Percentiles rank a stretch among this genome's conserved stretches.
These are phyloP conservation scores for Karalla daura DNA, from an alignment of 2,797 vertebrate species.

Conservation along the genomic window DNA sequence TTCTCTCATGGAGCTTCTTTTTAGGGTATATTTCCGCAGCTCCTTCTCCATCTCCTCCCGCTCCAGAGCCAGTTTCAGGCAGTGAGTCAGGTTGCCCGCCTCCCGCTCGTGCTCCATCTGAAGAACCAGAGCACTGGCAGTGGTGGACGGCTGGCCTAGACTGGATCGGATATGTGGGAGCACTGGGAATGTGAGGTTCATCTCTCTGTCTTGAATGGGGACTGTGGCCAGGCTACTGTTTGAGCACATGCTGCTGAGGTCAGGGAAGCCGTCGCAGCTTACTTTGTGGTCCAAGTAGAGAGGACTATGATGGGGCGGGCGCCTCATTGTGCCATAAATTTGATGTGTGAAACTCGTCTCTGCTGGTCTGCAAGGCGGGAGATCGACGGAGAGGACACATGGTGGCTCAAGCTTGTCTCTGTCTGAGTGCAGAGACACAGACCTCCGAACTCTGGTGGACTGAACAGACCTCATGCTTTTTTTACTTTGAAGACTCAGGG, in stretches of 20 bases:
- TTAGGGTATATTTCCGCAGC: slow-evolving; percentile 72
- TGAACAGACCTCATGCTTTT: slow-evolving; percentile 47
- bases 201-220: slow-evolving; percentile 17
- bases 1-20: slow-evolving; percentile 43
- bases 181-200: slow-evolving; percentile 56
- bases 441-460: slow-evolving; percentile 56
- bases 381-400: slow-evolving; percentile 83
- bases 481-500: slow-evolving; percentile 36
- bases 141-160: slow-evolving; percentile 50
- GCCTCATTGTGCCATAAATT: slow-evolving; percentile 29
- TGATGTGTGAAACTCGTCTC: slow-evolving; percentile 20
- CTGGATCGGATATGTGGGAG: slow-evolving; percentile 69
- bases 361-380: slow-evolving; percentile 58
- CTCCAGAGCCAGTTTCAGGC: slow-evolving; percentile 82
- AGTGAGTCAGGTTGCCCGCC: slow-evolving; percentile 81
- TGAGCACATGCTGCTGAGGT: slow-evolving; percentile 69
- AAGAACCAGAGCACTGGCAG: slow-evolving; percentile 81
- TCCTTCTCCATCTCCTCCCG: slow-evolving; percentile 82
- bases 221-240: slow-evolving; percentile 54
- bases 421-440: slow-evolving; percentile 72
- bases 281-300: slow-evolving; percentile 41
- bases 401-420: slow-evolving; percentile 69
- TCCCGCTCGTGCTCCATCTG: slow-evolving; percentile 88
- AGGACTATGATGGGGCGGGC: slow-evolving; percentile 22
- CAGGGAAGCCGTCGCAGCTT: slow-evolving; percentile 39